These are phyloP conservation scores for Euwallacea similis DNA, from an alignment of 1,140 invertebrate genomes.

Conservation along the genomic window DNA sequence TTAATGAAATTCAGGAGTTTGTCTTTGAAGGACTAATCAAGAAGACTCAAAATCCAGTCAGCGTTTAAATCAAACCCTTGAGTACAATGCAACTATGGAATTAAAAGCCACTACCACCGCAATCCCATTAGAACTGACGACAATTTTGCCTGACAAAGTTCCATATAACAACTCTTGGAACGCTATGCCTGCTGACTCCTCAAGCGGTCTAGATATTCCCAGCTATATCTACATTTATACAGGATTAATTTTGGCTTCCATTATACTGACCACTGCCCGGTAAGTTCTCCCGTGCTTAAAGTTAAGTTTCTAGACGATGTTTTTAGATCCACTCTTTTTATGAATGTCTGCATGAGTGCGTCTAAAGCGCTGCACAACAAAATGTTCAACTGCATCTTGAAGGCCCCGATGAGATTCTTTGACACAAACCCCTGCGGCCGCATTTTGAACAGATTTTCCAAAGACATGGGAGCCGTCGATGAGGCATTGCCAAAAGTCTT, in stretches of 20 bases:
- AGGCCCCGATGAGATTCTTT: constrained; percentile 69
- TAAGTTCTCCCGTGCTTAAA: not conserved
- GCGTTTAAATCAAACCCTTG: not conserved
- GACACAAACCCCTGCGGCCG: constrained; percentile 63
- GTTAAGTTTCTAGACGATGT: not conserved
- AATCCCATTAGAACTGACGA: not conserved
- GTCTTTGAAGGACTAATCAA: constrained; percentile 56
- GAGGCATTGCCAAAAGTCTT: constrained; percentile 79
- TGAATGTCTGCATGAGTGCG: constrained; percentile 78
- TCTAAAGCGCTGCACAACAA: constrained; percentile 77
- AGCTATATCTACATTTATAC: constrained; percentile 50
- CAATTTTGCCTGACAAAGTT: not conserved
- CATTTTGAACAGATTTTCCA: constrained; percentile 76
- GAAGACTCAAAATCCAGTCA: constrained; percentile 42
- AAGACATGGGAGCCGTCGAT: constrained; percentile 81
- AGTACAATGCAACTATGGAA: not conserved
- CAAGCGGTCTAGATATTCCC: not conserved
- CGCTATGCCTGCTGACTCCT: not conserved
- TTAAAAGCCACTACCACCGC: not conserved
- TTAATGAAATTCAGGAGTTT: not conserved
- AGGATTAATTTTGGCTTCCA: constrained; percentile 46
- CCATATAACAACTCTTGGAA: constrained; percentile 22
- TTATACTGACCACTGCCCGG: constrained; percentile 58
- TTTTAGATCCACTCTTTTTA: constrained; percentile 68
- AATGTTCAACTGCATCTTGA: constrained; percentile 79